A percentile compares a stretch with the other conserved stretches of the same genome.
Evolutionary conservation across 2,797 vertebrate species (phyloP).

Genomic region (Hephaestus fuliginosus): DNA sequence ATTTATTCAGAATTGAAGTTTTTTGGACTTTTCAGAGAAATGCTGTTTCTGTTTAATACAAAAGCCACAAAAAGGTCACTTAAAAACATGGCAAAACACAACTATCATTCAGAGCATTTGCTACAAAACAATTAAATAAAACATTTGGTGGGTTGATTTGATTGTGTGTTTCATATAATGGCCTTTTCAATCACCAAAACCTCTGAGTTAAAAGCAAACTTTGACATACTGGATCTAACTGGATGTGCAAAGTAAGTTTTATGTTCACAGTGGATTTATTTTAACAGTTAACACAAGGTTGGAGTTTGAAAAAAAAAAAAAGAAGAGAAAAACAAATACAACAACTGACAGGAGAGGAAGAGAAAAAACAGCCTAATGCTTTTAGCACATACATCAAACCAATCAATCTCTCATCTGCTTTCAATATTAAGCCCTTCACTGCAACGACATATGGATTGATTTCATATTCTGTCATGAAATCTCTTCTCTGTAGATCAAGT

Average conservation of each 20-base stretch:
- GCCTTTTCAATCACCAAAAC: slow-evolving; percentile 36
- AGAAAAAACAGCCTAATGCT: slow-evolving; percentile 26
- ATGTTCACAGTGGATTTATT: slow-evolving; percentile 62
- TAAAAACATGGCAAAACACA: slow-evolving; percentile 51
- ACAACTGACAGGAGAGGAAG: slow-evolving; percentile 24
- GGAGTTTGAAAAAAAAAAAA: slow-evolving; percentile 25
- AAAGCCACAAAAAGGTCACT: slow-evolving; percentile 61
- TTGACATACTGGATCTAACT: slow-evolving; percentile 34
- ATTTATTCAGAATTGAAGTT: slow-evolving; percentile 73
- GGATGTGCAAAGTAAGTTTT: slow-evolving; percentile 30
- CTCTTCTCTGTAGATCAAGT: background rate
- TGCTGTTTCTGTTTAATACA: slow-evolving; percentile 64
- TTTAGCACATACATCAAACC: slow-evolving; percentile 12
- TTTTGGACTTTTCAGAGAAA: slow-evolving; percentile 66
- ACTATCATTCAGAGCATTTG: slow-evolving; percentile 40
- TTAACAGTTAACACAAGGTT: slow-evolving; percentile 22
- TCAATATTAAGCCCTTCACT: slow-evolving; percentile 44
- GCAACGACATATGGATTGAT: slow-evolving; percentile 26
- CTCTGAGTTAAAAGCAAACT: slow-evolving; percentile 36
- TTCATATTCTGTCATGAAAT: slow-evolving; percentile 16
- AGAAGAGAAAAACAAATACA: slow-evolving; percentile 1
- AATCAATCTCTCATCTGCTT: slow-evolving; percentile 38
- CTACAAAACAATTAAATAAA: slow-evolving; percentile 43
- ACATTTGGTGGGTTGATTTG: slow-evolving; percentile 60
- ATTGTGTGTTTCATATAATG: slow-evolving; percentile 10